Percentiles rank a stretch among this genome's conserved stretches.
Conservation (phyloP, 2,797 vertebrate genomes). For the Cryptoprocta ferox region DNA sequence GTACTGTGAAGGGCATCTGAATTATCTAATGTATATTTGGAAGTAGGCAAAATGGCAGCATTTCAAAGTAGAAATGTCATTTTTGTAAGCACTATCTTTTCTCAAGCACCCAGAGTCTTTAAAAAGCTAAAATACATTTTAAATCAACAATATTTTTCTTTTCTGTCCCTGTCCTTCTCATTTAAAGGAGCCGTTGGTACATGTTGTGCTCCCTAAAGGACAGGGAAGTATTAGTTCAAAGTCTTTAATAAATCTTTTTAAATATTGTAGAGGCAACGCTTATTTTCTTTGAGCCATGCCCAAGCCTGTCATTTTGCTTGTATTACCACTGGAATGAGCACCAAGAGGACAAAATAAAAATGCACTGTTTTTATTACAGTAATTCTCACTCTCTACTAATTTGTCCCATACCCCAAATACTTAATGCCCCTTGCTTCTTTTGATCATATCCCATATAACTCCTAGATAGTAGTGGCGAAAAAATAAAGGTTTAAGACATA, state of each 20-base stretch:
- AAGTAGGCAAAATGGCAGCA: not conserved
- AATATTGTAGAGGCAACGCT: not conserved
- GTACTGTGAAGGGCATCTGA: not conserved
- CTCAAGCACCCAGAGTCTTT: not conserved
- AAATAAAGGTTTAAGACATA: not conserved
- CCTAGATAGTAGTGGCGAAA: not conserved
- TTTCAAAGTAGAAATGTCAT: not conserved
- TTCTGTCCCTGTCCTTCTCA: not conserved
- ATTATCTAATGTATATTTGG: not conserved
- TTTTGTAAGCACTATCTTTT: not conserved
- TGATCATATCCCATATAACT: not conserved
- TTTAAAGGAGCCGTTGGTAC: not conserved
- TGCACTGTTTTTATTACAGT: not conserved
- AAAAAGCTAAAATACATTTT: not conserved
- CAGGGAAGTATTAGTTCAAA: not conserved
- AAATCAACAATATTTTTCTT: not conserved
- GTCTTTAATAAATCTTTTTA: not conserved
- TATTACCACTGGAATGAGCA: not conserved
- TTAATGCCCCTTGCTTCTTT: constrained; percentile 16
- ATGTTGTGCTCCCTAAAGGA: not conserved
- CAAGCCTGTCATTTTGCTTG: not conserved
- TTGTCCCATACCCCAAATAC: not conserved
- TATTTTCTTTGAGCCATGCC: not conserved
- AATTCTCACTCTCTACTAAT: constrained; percentile 12
- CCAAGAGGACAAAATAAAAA: not conserved